Evolutionary conservation across 2,113 vertebrate genomes (phyloP), one percentile per base, ranked within the genome.

Genomic region (Poecile atricapillus): DNA sequence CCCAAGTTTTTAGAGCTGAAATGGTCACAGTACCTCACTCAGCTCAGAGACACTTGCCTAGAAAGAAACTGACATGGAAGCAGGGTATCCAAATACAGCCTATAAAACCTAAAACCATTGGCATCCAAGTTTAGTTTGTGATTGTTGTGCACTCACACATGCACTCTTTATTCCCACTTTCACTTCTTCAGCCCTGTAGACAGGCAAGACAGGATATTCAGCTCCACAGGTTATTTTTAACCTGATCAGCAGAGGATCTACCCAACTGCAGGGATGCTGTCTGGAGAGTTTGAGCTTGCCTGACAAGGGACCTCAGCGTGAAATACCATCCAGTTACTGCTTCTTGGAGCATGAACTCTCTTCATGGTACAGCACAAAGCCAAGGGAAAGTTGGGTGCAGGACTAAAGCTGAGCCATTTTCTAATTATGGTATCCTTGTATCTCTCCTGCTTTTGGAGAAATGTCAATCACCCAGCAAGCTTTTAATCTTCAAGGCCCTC

Each of bases 401-500:
- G 28, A 86, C 85, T 31, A 70, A 75, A 89, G 47, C 78, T 24
- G 37, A 94, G 65, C 21, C 43, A 25, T 83, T 87, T 91, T 84
- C 49, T 93, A 86, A 87, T 89, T 59, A 78, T 27, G 64, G 19
- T 7, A 69, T 56, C 65, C 69, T 76, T 35, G 23, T 3, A 1
- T n/a, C 73, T 91, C 55, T 52, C 43, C 30, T 49, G 47, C 63
- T 79, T 79, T 82, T 0, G 3, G 24, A 62, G 60, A 43, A 85
- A 60, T 22, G 79, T 33, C 94, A 83, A 52, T 80, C 91, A 89
- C 31, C 6, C 83, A 78, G 62, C 33, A 55, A 68, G 69, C 27
- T 93, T 94, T 91, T 91, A 44, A 94, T 96, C 79, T 93, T 67
- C 71, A 67, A 53, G 69, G 69, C 37, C 43, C 79, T 94, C 77